These are phyloP conservation scores for Catalaphyllia jardinei DNA, from an alignment of 64 coral and sea anemone genomes.

Conservation along the genomic window DNA sequence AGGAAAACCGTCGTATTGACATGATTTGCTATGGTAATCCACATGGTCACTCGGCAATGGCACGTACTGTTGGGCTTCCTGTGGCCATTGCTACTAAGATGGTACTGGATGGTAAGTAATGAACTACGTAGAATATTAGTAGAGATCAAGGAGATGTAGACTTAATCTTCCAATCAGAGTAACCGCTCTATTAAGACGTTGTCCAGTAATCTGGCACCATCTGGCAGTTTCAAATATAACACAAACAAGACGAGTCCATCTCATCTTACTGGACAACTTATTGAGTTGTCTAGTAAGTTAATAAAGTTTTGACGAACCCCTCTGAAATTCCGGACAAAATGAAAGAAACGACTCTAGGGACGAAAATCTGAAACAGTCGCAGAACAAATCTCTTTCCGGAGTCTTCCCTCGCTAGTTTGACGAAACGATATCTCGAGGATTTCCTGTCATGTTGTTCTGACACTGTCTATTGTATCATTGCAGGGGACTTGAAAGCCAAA, in stretches of 20 bases:
- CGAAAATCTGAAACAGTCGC: too few species aligned
- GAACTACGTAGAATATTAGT: neutral
- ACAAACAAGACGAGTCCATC: too few species aligned
- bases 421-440: neutral
- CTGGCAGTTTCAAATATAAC: too few species aligned
- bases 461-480: neutral
- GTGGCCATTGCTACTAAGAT: conserved; percentile 87
- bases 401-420: neutral
- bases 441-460: neutral
- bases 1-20: conserved; percentile 84
- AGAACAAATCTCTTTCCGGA: too few species aligned
- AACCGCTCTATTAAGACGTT: neutral
- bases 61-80: conserved; percentile 83
- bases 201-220: too few species aligned
- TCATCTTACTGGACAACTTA: too few species aligned
- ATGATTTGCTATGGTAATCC: conserved; percentile 85
- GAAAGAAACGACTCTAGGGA: too few species aligned
- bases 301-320: too few species aligned
- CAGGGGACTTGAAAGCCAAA: conserved; percentile 78
- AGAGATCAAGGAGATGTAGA: neutral
- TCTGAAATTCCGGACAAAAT: too few species aligned
- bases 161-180: too few species aligned
- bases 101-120: conserved; percentile 73
- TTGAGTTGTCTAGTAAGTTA: too few species aligned
- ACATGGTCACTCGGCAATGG: conserved; percentile 64